Evolutionary conservation across 2,113 vertebrate genomes (phyloP), one percentile per base, ranked within the genome.

Genomic region (Blennius ocellaris): DNA sequence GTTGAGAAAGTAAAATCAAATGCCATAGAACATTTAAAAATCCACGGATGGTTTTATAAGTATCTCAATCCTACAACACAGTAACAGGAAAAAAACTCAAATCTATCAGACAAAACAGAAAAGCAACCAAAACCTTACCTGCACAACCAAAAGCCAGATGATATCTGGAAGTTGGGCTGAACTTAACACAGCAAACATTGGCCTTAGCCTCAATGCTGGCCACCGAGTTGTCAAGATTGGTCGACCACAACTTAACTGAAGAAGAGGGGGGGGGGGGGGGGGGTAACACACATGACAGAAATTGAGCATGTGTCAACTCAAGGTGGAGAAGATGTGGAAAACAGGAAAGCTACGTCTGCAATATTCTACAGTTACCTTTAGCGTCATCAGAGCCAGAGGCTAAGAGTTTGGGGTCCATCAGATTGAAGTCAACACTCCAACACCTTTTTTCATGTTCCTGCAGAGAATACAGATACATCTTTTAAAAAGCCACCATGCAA

Each of bases 381-480:
- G 98, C 97, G 86, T 99, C 98, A 93, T 99, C 98, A 81, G 98
- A 99, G 78, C 98, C 98, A 10, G 98, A 99, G 67, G 98, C 98
- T 90, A 99, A 93, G 8, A 99, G 95, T 86, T 99, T 99, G 14
- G 98, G 98, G 91, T 99, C 98, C 98, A 99, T 99, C 79, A 99
- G 94, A 86, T 99, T 99, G 80, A 99, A 99, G 90, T 99, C 98
- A 47, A 99, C 98, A 79, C 97, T 99, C 98, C 98, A 99, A 90
- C 98, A 99, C 59, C 98, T 94, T 88, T 99, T 99, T 89, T 99
- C 98, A 88, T 99, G 98, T 56, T 99, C 98, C 98, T 99, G 70
- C 38, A 63, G 60, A 65, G 12, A 38, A 6, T 5, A 61, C 14
- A 55, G 17, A 36, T 30, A 11, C 52, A 21, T 0, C 7, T 53